Conservation (phyloP, 2,113 vertebrate genomes). For the Alethe castanea region DNA sequence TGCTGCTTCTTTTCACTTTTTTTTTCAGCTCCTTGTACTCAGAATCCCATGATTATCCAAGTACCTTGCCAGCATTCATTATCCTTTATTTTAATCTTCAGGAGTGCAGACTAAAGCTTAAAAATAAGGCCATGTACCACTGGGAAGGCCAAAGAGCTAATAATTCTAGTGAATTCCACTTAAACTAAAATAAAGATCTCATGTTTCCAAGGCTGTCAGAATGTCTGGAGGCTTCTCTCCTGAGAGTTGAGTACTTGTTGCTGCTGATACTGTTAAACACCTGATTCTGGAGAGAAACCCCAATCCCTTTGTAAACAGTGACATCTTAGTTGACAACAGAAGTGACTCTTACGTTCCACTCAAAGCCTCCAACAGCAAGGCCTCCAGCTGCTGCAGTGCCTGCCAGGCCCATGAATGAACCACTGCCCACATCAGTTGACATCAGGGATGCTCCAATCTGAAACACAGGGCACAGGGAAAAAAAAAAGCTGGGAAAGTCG, state of each 20-base stretch:
- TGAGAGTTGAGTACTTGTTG: not conserved
- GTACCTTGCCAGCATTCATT: not conserved
- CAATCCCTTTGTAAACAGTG: not conserved
- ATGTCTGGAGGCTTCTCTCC: not conserved
- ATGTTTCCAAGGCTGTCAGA: not conserved
- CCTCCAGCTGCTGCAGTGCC: conserved; percentile 92
- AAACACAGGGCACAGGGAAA: not conserved
- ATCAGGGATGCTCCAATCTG: conserved; percentile 96
- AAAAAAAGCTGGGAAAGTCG: not conserved
- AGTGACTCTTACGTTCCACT: conserved; percentile 85
- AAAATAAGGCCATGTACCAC: not conserved
- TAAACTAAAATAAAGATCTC: not conserved
- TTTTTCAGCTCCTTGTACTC: not conserved
- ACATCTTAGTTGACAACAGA: not conserved
- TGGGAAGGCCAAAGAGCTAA: not conserved
- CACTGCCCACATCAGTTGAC: conserved; percentile 95
- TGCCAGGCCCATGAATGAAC: conserved; percentile 89
- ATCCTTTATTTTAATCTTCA: not conserved
- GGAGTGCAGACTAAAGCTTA: not conserved
- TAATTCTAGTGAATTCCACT: not conserved
- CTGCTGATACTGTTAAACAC: not conserved
- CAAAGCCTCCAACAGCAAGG: conserved; percentile 90
- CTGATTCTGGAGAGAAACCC: not conserved
- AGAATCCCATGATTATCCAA: not conserved
- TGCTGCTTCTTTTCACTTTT: not conserved